Evolutionary conservation across 2,888 invertebrate genomes (phyloP).

Genomic region (Macroteleia sp.): DNA sequence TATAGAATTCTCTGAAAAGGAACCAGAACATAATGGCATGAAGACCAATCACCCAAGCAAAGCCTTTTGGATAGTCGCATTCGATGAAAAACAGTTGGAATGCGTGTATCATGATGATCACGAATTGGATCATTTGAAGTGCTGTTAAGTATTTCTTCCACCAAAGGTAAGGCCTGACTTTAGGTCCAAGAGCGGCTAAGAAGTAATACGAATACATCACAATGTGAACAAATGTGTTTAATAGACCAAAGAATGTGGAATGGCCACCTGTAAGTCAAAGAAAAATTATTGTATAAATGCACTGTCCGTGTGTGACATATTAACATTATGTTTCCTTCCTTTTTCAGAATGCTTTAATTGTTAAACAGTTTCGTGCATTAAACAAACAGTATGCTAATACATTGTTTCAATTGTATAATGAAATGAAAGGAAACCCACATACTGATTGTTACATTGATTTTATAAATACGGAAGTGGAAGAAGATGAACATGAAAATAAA

Average conservation of each 20-base stretch:
- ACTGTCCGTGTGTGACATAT: no score
- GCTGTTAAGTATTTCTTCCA: constrained; percentile 97
- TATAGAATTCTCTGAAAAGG: constrained; percentile 96
- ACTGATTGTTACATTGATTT: no score
- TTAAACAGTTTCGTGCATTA: no score
- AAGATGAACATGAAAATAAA: no score
- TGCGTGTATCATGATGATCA: constrained; percentile 94
- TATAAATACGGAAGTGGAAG: no score
- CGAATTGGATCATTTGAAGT: constrained; percentile 96
- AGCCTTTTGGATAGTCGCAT: constrained; percentile 94
- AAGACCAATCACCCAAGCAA: constrained; percentile 95
- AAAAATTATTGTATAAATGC: no score
- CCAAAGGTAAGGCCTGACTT: constrained; percentile 94
- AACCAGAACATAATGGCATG: constrained; percentile 97
- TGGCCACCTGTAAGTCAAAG: constrained; percentile 92
- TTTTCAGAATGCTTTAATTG: no score
- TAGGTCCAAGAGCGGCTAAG: constrained; percentile 94
- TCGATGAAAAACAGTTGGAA: constrained; percentile 95
- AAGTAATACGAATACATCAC: constrained; percentile 97
- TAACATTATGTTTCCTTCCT: no score
- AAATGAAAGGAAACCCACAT: no score
- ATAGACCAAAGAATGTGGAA: constrained; percentile 95
- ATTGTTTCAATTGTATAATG: no score
- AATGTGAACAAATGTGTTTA: constrained; percentile 97
- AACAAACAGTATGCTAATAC: no score